Conservation (phyloP, 1,140 invertebrate genomes). For the Pseudomyrmex flavicornis region DNA sequence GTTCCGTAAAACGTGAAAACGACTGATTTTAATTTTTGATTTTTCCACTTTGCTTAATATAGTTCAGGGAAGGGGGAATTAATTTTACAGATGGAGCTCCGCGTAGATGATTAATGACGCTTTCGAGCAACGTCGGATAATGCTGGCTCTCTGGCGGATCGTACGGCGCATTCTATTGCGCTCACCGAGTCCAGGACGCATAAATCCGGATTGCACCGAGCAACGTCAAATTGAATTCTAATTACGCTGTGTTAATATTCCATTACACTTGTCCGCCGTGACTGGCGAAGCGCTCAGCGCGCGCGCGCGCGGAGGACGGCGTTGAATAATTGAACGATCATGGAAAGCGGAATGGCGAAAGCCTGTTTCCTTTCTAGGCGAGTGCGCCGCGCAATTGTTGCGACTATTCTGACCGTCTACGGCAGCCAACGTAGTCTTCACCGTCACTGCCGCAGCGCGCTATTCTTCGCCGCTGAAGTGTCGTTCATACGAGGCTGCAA, state of each 20-base stretch:
- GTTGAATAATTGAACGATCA: slow-evolving; percentile 76
- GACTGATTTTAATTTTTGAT: not conserved
- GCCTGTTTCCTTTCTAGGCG: slow-evolving; percentile 73
- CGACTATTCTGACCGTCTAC: slow-evolving; percentile 46
- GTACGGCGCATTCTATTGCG: slow-evolving; percentile 16
- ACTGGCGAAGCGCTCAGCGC: slow-evolving; percentile 18
- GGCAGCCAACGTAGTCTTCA: slow-evolving; percentile 31
- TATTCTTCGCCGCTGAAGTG: slow-evolving; percentile 35
- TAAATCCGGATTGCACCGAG: slow-evolving; percentile 47
- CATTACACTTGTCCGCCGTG: slow-evolving; percentile 67
- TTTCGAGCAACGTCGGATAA: slow-evolving; percentile 7
- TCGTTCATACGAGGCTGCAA: slow-evolving; percentile 34
- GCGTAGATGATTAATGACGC: slow-evolving; percentile 47
- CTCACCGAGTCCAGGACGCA: slow-evolving; percentile 30
- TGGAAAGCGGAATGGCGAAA: slow-evolving; percentile 73
- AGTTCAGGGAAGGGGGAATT: not conserved
- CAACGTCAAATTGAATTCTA: slow-evolving; percentile 64
- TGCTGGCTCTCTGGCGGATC: slow-evolving; percentile 8
- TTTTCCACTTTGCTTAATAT: not conserved
- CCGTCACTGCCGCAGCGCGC: slow-evolving; percentile 25
- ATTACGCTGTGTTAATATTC: slow-evolving; percentile 73
- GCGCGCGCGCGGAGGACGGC: not conserved
- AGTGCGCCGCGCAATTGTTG: slow-evolving; percentile 58
- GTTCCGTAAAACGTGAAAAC: not conserved
- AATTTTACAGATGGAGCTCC: slow-evolving; percentile 38